Conservation (phyloP, 2,888 invertebrate species). For the Cheiracanthium punctorium region DNA sequence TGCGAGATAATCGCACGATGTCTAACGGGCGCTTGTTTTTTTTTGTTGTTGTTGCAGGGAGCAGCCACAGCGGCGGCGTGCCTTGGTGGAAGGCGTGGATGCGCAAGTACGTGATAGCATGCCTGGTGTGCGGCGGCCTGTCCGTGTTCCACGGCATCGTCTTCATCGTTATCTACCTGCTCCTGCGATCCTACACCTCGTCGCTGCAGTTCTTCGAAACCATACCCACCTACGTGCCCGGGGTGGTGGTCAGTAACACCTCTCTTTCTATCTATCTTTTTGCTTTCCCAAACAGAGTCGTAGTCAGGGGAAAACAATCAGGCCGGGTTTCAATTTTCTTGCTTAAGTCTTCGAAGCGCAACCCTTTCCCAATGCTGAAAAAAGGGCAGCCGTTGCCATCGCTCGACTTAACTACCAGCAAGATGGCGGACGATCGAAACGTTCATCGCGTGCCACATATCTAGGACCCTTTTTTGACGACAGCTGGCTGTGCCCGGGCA, state of each 20-base stretch:
- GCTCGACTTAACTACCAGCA: no score
- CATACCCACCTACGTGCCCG: slow-evolving; percentile 94
- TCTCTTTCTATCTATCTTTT: not conserved
- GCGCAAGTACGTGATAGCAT: slow-evolving; percentile 87
- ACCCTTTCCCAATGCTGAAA: no score
- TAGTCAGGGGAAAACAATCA: no score
- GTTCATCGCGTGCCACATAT: no score
- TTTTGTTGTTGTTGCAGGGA: not conserved
- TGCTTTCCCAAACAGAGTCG: not conserved
- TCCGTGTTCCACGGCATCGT: slow-evolving; percentile 86
- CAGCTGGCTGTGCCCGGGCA: no score
- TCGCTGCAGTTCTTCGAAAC: slow-evolving; percentile 88
- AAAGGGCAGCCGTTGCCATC: no score
- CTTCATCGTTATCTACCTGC: slow-evolving; percentile 86
- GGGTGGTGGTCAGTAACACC: slow-evolving; percentile 84
- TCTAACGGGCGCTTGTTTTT: no score
- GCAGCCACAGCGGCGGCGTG: slow-evolving; percentile 29
- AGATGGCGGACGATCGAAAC: no score
- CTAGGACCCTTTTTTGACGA: no score
- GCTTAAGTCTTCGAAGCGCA: no score
- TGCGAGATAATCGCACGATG: no score
- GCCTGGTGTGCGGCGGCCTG: slow-evolving; percentile 87
- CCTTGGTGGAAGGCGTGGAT: slow-evolving; percentile 70
- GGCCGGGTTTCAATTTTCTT: no score
- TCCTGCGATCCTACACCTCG: slow-evolving; percentile 86